Evolutionary conservation across 2,888 invertebrate genomes (phyloP).

Genomic region (Allophyes oxyacanthae): DNA sequence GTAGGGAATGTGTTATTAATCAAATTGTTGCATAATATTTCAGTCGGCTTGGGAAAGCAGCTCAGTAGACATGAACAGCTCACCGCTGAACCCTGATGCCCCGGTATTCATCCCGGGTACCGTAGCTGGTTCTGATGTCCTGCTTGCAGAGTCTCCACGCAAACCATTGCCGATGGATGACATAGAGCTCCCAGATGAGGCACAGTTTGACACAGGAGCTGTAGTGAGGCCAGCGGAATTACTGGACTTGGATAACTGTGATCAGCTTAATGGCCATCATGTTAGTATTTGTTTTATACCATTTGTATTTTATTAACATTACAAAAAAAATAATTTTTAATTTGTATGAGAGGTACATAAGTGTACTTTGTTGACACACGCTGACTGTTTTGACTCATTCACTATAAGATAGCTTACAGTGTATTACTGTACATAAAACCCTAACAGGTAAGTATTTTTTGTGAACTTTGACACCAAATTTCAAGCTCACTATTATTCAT

Average conservation of each 20-base stretch:
- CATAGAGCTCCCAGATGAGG: constrained; percentile 89
- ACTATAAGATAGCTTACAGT: not conserved
- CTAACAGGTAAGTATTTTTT: not conserved
- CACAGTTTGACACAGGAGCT: constrained; percentile 91
- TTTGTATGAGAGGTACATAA: not conserved
- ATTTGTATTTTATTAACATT: not conserved
- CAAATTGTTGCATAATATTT: constrained; percentile 51
- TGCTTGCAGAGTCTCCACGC: constrained; percentile 93
- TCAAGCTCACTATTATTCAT: not conserved
- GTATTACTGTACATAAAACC: not conserved
- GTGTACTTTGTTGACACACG: not conserved
- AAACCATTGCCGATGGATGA: constrained; percentile 91
- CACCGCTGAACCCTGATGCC: constrained; percentile 95
- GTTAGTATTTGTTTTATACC: constrained; percentile 65
- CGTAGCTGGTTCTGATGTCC: constrained; percentile 82
- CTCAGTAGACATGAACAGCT: constrained; percentile 92
- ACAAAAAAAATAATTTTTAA: too few species aligned
- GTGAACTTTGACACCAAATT: too few species aligned
- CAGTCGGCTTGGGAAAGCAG: constrained; percentile 87
- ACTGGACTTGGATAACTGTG: constrained; percentile 85
- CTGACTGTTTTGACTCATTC: not conserved
- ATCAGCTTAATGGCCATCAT: constrained; percentile 89
- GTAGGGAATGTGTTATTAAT: constrained; percentile 23
- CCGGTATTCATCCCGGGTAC: constrained; percentile 94
- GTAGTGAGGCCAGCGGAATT: constrained; percentile 90